Base-by-base conservation (phyloP, 2,797 vertebrate species). In the Melanogrammus aeglefinus region DNA sequence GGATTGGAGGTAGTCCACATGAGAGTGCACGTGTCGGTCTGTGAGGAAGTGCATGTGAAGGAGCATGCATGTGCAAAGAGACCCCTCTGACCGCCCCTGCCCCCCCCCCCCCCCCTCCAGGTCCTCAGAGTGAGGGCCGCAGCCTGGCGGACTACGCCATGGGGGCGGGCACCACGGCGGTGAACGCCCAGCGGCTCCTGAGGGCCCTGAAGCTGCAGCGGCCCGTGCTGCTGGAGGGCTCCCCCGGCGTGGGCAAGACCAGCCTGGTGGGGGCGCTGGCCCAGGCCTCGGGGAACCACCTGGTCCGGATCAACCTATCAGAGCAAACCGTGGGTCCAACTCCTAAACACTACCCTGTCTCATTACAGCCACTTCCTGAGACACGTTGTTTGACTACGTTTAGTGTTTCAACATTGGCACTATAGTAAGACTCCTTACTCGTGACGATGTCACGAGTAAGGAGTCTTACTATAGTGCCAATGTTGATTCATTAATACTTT, bases 231-330 rank as follows among this genome's bases (percentile, higher is more conserved):
- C 88, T 99, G 85, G 98, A 99, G 87, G 98, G 98, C 0, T 99
- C 98, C 0, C 98, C 98, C 0, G 98, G 98, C 0, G 98, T 99
- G 82, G 98, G 98, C 63, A 99, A 99, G 89, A 99, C 97, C 44
- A 99, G 98, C 86, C 93, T 99, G 74, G 97, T 99, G 73, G 92
- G 94, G 27, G 97, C 97, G 0, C 88, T 99, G 82, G 97, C 98
- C 51, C 97, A 97, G 84, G 96, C 96, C 8, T 98, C 97, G 0
- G 97, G 97, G 80, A 97, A 99, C 88, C 93, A 90, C 14, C 95
- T 99, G 76, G 94, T 98, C 92, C 90, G 98, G 85, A 99, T 99
- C 92, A 99, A 99, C 92, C 92, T 99, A 69, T 99, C 98, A 0
- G 98, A 99, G 74, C 98, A 99, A 91, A 98, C 98, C 80, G 98